phyloP scores from a whole-genome alignment of 1,140 invertebrate species.

The Cryptotermes secundus region DNA sequence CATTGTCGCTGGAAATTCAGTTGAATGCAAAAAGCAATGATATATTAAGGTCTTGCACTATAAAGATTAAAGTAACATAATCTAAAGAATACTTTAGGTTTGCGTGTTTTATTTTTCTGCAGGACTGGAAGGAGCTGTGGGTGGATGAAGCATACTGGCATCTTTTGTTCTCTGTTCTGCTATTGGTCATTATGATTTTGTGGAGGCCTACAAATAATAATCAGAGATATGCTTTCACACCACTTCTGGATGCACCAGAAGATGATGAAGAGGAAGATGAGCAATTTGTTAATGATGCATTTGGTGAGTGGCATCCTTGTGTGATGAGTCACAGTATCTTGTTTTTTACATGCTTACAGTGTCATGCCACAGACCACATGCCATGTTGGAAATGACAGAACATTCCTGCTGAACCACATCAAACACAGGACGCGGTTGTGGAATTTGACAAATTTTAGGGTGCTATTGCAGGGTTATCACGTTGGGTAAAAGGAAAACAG shows the following conservation, averaged over 20 bases:
- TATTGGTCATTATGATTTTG: conserved; percentile 90
- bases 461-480: too few relatives aligned
- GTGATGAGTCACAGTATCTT: too few relatives aligned
- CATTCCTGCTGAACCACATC: too few relatives aligned
- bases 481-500: too few relatives aligned
- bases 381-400: too few relatives aligned
- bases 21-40: too few relatives aligned
- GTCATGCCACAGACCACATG: too few relatives aligned
- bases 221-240: conserved; percentile 92
- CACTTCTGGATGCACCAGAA: conserved; percentile 82
- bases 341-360: too few relatives aligned
- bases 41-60: too few relatives aligned
- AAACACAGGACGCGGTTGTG: too few relatives aligned
- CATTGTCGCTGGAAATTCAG: too few relatives aligned
- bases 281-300: conserved; percentile 79
- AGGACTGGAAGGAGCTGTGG: conserved; percentile 91
- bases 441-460: too few relatives aligned
- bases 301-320: conserved; percentile 53
- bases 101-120: conserved; percentile 39
- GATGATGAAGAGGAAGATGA: conserved; percentile 80
- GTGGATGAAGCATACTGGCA: conserved; percentile 94
- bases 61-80: background rate
- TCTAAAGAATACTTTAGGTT: background rate
- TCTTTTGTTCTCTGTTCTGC: conserved; percentile 81
- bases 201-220: conserved; percentile 95